These are phyloP conservation scores for Drosophila bipectinata DNA, from an alignment of 1,140 invertebrate genomes.

Conservation along the genomic window DNA sequence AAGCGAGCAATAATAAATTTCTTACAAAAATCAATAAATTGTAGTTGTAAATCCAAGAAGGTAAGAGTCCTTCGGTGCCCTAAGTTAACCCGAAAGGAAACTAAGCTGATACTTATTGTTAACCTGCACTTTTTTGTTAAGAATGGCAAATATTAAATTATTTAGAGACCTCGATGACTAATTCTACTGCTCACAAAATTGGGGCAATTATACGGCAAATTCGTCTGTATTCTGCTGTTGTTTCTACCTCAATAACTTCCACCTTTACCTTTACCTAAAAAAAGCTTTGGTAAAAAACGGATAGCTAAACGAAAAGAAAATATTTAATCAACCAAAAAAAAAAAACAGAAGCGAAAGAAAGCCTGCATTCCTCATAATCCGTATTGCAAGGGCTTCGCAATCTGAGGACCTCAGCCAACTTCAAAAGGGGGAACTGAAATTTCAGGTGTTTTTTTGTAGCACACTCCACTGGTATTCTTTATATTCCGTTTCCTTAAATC, in stretches of 20 bases:
- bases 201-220: not conserved
- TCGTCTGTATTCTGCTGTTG: not conserved
- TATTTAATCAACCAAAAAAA: conserved; percentile 1
- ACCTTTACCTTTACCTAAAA: not conserved
- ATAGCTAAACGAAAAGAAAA: not conserved
- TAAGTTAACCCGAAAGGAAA: not conserved
- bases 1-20: not conserved
- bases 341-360: not conserved
- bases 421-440: not conserved
- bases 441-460: not conserved
- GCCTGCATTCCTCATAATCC: conserved; percentile 29
- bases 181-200: not conserved
- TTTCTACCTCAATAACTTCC: not conserved
- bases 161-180: not conserved
- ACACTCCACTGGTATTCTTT: conserved; percentile 22
- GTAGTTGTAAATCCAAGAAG: not conserved
- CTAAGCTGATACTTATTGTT: not conserved
- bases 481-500: conserved; percentile 1
- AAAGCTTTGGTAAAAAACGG: not conserved
- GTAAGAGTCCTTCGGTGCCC: not conserved
- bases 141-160: not conserved
- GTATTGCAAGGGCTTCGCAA: conserved; percentile 11
- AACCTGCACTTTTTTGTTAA: not conserved
- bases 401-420: conserved; percentile 11
- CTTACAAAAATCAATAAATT: not conserved